Evolutionary conservation across 1,140 invertebrate genomes (phyloP).

Genomic region (Lepidotrigona ventralis): DNA sequence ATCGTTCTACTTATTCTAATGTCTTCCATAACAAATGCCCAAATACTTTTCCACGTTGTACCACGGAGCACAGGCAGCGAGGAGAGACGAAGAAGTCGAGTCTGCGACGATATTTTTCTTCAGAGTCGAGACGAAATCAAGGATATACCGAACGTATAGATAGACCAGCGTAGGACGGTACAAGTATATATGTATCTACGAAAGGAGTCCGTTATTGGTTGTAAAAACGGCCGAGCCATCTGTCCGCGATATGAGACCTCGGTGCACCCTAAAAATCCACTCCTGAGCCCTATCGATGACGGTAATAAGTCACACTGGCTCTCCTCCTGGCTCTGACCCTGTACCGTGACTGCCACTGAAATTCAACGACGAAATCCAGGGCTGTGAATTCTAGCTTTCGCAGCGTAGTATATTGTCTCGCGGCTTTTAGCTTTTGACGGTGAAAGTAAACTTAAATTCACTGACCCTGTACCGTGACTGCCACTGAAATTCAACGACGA

Average conservation of each 20-base stretch:
- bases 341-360: not conserved
- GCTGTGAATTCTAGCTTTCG: not conserved
- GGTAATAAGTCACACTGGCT: conserved; percentile 62
- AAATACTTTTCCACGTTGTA: not conserved
- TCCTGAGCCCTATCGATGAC: conserved; percentile 43
- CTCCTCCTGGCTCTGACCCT: not conserved
- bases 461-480: not conserved
- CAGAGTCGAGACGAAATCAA: conserved; percentile 36
- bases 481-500: not conserved
- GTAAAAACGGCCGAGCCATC: conserved; percentile 69
- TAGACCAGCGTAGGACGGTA: conserved; percentile 4
- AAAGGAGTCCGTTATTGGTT: conserved; percentile 67
- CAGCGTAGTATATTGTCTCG: no score
- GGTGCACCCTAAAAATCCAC: conserved; percentile 67
- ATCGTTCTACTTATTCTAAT: not conserved
- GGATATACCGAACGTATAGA: conserved; percentile 34
- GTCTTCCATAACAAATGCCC: not conserved
- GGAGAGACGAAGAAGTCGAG: conserved; percentile 18
- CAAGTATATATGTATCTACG: conserved; percentile 15
- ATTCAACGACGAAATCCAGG: not conserved
- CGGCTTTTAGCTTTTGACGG: no score
- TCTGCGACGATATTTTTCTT: conserved; percentile 34
- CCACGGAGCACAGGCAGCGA: not conserved
- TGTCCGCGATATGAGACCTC: conserved; percentile 65
- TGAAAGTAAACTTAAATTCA: no score